Conservation (phyloP, 1,140 invertebrate genomes). For the Spodoptera frugiperda region DNA sequence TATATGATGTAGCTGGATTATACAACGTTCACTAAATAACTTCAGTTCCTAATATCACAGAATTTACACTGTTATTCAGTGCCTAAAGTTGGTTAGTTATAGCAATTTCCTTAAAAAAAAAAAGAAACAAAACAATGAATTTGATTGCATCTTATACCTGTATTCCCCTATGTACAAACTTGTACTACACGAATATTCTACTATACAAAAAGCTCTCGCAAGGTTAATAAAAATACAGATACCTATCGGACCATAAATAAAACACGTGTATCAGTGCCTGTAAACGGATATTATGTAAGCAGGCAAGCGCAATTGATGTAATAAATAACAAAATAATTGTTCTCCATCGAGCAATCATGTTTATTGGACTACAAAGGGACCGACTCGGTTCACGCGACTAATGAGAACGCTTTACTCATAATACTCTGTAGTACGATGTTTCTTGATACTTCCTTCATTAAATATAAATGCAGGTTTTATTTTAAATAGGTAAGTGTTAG, state of each 20-base stretch:
- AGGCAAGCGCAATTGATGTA: slow-evolving; percentile 20
- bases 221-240: slow-evolving; percentile 23
- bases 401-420: slow-evolving; percentile 32
- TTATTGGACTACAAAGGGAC: slow-evolving; percentile 33
- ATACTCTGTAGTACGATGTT: neutral
- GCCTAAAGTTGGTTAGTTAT: too few species aligned
- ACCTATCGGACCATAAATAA: slow-evolving; percentile 7
- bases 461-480: neutral
- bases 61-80: too few species aligned
- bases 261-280: slow-evolving; percentile 26
- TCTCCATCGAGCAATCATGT: slow-evolving; percentile 31
- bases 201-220: neutral
- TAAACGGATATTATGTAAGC: slow-evolving; percentile 31
- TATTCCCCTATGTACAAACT: too few species aligned
- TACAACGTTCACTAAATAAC: too few species aligned
- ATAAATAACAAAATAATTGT: slow-evolving; percentile 45
- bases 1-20: too few species aligned
- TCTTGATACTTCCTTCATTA: slow-evolving; percentile 20
- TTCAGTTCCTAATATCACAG: too few species aligned
- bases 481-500: neutral
- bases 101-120: too few species aligned
- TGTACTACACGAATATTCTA: too few species aligned
- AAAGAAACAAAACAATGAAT: too few species aligned
- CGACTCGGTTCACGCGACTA: slow-evolving; percentile 29
- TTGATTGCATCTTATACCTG: too few species aligned